Evolutionary conservation across 2,113 vertebrate genomes (phyloP).

Genomic region (Glaucomys volans): DNA sequence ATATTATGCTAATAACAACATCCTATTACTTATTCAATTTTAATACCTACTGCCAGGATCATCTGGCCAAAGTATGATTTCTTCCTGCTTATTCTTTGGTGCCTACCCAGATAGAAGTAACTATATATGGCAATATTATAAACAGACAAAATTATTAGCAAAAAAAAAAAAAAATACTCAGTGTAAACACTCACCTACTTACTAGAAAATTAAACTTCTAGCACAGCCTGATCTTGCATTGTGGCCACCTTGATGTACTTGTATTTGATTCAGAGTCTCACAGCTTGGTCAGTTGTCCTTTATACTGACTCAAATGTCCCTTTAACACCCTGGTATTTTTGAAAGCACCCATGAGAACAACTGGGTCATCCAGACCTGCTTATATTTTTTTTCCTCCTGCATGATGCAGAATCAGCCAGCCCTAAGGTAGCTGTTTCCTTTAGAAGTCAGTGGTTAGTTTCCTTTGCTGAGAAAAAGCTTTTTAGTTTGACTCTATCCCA

Average conservation of each 20-base stretch:
- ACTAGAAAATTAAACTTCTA: neutral
- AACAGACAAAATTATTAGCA: slow-evolving; percentile 11
- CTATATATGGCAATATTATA: neutral
- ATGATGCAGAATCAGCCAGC: neutral
- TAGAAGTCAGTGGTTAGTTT: neutral
- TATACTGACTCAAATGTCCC: neutral
- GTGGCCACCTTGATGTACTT: neutral
- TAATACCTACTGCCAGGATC: neutral
- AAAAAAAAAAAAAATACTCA: neutral
- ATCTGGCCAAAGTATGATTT: neutral
- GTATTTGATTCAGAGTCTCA: neutral
- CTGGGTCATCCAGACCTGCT: neutral
- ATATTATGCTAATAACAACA: neutral
- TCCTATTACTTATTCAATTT: neutral
- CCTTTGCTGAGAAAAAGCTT: too few species aligned
- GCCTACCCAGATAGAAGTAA: neutral
- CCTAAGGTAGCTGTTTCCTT: neutral
- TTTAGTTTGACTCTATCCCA: too few species aligned
- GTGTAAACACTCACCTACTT: neutral
- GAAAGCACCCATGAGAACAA: neutral
- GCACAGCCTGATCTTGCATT: neutral
- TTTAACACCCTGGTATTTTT: neutral
- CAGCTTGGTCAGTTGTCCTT: neutral
- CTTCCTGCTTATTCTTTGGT: neutral
- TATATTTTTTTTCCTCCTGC: neutral